A percentile compares a stretch with the other conserved stretches of the same genome.
These are phyloP conservation scores for Lethrus apterus DNA, from an alignment of 1,140 invertebrate genomes.

Conservation along the genomic window DNA sequence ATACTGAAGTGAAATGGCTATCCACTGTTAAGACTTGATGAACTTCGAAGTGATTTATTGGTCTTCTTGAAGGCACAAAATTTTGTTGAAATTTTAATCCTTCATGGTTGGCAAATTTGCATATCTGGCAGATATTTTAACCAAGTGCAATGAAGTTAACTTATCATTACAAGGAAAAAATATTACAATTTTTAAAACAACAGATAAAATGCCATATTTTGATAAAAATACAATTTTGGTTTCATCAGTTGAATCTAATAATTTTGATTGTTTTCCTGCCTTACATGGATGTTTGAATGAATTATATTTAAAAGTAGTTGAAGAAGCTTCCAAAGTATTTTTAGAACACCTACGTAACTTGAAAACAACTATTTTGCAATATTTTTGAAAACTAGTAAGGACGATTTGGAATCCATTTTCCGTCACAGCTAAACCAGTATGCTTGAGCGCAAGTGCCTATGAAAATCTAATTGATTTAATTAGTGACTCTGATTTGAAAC, in stretches of 20 bases:
- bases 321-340: conserved; percentile 6
- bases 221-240: no score
- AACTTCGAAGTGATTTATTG: conserved; percentile 19
- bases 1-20: conserved; percentile 18
- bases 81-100: not conserved
- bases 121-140: conserved; percentile 7
- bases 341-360: conserved; percentile 4
- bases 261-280: conserved; percentile 5
- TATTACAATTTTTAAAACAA: no score
- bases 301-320: not conserved
- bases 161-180: conserved; percentile 6
- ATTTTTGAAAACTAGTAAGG: no score
- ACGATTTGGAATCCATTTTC: conserved; percentile 2
- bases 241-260: conserved; percentile 7
- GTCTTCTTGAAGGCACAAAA: conserved; percentile 16
- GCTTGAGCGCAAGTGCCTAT: no score
- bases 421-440: not conserved
- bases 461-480: conserved; percentile 6
- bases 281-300: not conserved
- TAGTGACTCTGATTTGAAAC: conserved; percentile 10
- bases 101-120: conserved; percentile 3
- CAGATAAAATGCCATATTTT: not conserved
- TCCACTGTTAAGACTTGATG: conserved; percentile 12
- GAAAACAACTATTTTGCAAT: conserved; percentile 4
- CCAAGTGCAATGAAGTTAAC: conserved; percentile 3